Percentiles rank a stretch among this genome's conserved stretches.
Evolutionary conservation across 2,888 invertebrate genomes (phyloP).

Genomic region (Oegoconia quadripuncta): DNA sequence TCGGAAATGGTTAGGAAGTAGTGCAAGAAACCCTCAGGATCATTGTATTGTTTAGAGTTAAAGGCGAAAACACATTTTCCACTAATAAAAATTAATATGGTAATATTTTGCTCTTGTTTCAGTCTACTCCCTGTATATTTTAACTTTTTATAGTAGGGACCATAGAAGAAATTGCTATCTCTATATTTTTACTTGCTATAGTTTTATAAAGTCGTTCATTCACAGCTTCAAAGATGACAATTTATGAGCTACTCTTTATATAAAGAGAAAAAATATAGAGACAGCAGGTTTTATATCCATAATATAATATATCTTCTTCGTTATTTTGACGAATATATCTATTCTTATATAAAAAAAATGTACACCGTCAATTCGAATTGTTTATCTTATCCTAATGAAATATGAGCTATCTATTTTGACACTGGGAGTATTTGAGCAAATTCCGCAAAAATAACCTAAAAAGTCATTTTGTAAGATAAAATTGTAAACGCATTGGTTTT

Average conservation of each 20-base stretch:
- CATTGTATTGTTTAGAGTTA: too few species aligned
- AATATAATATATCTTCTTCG: constrained; percentile 44
- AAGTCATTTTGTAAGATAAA: constrained; percentile 7
- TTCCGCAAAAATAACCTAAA: constrained; percentile 10
- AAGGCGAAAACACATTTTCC: too few species aligned
- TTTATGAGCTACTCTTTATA: constrained; percentile 1
- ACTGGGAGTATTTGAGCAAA: constrained; percentile 45
- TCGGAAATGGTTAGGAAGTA: too few species aligned
- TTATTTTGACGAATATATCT: constrained; percentile 43
- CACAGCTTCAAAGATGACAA: background rate
- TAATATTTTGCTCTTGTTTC: too few species aligned
- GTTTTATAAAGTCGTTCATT: too few species aligned
- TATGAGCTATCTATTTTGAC: constrained; percentile 35
- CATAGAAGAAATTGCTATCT: constrained; percentile 51
- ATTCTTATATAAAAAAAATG: constrained; percentile 56
- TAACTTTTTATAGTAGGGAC: constrained; percentile 65
- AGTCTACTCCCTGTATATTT: constrained; percentile 44
- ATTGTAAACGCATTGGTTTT: constrained; percentile 24
- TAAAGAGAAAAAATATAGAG: constrained; percentile 44
- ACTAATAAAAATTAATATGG: too few species aligned
- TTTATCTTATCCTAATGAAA: constrained; percentile 30
- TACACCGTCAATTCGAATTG: constrained; percentile 45
- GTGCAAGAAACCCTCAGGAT: too few species aligned
- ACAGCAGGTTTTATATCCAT: constrained; percentile 42
- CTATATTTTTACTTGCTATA: constrained; percentile 51